Conservation (phyloP, 1,140 invertebrate genomes). For the Ganaspis sp. region DNA sequence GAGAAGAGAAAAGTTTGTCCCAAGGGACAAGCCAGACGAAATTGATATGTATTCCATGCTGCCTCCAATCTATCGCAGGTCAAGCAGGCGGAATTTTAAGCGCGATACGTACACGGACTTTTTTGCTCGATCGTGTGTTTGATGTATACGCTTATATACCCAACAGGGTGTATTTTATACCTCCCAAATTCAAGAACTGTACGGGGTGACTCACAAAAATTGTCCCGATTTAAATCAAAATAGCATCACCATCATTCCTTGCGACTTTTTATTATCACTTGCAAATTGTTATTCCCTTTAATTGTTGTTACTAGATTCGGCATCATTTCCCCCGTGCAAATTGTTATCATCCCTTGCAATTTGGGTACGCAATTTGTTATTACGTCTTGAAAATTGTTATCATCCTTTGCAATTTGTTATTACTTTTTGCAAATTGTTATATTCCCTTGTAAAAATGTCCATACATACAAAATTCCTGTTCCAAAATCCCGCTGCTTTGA, state of each 20-base stretch:
- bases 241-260: no score
- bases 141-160: slow-evolving; percentile 11
- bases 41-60: slow-evolving; percentile 77
- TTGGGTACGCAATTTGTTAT: no score
- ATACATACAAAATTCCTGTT: no score
- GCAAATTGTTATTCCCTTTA: no score
- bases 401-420: no score
- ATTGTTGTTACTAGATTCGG: no score
- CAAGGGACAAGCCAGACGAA: slow-evolving; percentile 68
- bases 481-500: no score
- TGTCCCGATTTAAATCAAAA: not conserved
- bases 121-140: slow-evolving; percentile 38
- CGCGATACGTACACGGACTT: slow-evolving; percentile 58
- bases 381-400: no score
- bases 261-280: not conserved
- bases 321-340: no score
- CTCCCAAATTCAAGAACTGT: not conserved
- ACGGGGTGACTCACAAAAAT: not conserved
- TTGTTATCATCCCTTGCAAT: no score
- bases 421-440: no score
- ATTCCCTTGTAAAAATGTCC: no score
- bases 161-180: slow-evolving; percentile 1
- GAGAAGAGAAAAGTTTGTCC: slow-evolving; percentile 55
- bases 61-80: slow-evolving; percentile 76
- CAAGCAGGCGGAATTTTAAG: slow-evolving; percentile 77